Conservation (phyloP, 2,113 vertebrate species). For the Hydropotes inermis region DNA sequence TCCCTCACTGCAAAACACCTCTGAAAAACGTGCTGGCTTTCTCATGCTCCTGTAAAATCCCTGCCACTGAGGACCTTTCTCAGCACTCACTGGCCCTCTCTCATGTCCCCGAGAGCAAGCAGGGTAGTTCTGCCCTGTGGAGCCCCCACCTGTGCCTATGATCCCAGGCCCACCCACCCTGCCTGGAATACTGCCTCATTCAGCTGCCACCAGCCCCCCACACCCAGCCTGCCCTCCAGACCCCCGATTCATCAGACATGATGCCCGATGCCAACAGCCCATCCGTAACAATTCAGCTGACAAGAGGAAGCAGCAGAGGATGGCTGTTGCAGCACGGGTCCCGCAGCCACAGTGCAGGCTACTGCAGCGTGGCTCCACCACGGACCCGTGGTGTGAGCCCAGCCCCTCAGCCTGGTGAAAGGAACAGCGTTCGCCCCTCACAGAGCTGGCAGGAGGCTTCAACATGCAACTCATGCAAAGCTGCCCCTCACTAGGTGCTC, state of each 20-base stretch:
- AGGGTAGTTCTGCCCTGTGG: not conserved
- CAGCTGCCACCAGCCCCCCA: not conserved
- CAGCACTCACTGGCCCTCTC: not conserved
- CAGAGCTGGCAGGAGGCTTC: not conserved
- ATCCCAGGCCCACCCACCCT: too few species aligned
- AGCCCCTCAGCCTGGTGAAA: not conserved
- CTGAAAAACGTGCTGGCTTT: not conserved
- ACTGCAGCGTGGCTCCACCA: not conserved
- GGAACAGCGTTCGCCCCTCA: not conserved
- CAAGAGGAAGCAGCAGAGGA: not conserved
- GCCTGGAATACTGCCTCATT: not conserved
- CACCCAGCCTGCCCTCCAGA: not conserved
- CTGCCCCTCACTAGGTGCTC: not conserved
- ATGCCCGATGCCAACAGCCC: not conserved
- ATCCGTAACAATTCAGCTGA: not conserved
- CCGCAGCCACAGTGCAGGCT: not conserved
- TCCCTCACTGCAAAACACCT: not conserved
- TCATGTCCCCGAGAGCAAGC: not conserved
- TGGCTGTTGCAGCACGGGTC: not conserved
- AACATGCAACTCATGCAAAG: not conserved
- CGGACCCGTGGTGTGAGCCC: not conserved
- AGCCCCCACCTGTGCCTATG: not conserved
- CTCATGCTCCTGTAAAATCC: not conserved
- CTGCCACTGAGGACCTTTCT: not conserved
- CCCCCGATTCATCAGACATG: not conserved